phyloP scores from a whole-genome alignment of 2,888 invertebrate genomes.

The Drosophila anomalipes region DNA sequence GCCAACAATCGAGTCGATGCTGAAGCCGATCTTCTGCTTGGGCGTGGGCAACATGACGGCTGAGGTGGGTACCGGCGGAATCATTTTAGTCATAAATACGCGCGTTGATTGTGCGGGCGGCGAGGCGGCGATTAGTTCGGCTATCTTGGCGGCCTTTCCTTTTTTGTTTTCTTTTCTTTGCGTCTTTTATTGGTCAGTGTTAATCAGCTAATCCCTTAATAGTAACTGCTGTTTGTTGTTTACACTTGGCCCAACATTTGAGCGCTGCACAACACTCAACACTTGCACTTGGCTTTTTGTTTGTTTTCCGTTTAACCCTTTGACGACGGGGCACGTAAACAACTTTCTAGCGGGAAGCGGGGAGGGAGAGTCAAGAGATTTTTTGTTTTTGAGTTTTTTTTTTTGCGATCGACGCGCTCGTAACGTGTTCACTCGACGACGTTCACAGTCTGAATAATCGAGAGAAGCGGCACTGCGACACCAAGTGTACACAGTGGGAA shows the following conservation, averaged over 20 bases:
- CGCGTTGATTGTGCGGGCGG: constrained; percentile 69
- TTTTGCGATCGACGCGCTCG: constrained; percentile 75
- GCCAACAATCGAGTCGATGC: constrained; percentile 97
- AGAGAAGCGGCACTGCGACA: constrained; percentile 69
- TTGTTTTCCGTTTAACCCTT: constrained; percentile 15
- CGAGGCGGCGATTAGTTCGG: constrained; percentile 73
- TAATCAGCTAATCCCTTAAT: constrained; percentile 44
- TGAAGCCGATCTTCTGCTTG: constrained; percentile 97
- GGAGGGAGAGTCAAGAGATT: constrained; percentile 18
- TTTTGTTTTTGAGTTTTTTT: constrained; percentile 31
- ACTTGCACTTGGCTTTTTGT: constrained; percentile 34
- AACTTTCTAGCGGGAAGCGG: constrained; percentile 50
- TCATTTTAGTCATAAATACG: constrained; percentile 88
- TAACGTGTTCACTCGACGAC: constrained; percentile 84
- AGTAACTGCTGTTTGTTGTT: constrained; percentile 8
- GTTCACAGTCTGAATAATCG: constrained; percentile 85
- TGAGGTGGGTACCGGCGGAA: constrained; percentile 97
- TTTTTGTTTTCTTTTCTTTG: constrained; percentile 26
- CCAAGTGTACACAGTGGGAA: constrained; percentile 81
- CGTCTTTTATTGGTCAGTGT: constrained; percentile 10
- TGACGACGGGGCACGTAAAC: constrained; percentile 44
- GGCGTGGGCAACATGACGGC: constrained; percentile 94
- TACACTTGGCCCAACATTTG: constrained; percentile 60
- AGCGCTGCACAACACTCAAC: constrained; percentile 41
- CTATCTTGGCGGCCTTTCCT: constrained; percentile 73